Percentiles rank a stretch among this genome's conserved stretches.
Conservation (phyloP, 2,113 vertebrate genomes). For the Hyperopisus bebe region DNA sequence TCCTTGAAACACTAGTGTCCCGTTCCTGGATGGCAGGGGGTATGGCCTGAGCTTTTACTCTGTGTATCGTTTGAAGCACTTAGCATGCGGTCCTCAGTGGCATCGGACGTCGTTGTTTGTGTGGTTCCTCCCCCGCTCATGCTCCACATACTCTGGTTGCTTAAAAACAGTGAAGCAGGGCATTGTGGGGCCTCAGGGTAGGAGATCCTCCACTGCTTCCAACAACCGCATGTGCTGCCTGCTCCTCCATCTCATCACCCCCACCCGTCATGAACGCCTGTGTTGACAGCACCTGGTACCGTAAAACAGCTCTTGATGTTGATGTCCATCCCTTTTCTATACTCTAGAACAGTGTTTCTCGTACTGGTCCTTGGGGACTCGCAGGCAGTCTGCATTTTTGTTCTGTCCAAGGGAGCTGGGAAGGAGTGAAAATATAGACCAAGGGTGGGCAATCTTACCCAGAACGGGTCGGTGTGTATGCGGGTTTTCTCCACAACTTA, state of each 20-base stretch:
- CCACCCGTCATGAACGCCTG: not conserved
- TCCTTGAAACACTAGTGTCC: constrained; percentile 84
- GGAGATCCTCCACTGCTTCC: not conserved
- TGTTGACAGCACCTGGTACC: not conserved
- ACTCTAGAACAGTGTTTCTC: not conserved
- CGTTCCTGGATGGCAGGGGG: constrained; percentile 98
- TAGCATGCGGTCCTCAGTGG: constrained; percentile 18
- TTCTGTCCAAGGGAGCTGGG: not conserved
- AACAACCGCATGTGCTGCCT: not conserved
- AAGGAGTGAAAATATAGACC: not conserved
- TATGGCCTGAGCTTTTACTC: constrained; percentile 87
- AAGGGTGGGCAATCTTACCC: too few relatives aligned
- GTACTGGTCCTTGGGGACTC: not conserved
- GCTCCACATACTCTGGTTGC: not conserved
- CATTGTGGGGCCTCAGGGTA: not conserved
- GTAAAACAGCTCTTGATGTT: not conserved
- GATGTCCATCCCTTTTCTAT: not conserved
- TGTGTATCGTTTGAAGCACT: constrained; percentile 35
- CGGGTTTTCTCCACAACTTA: too few relatives aligned
- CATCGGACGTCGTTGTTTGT: not conserved
- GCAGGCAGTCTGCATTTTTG: not conserved
- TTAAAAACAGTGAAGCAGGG: not conserved
- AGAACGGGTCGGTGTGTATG: too few relatives aligned
- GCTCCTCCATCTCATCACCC: not conserved
- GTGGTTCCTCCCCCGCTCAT: not conserved